A percentile compares a stretch with the other conserved stretches of the same genome.
phyloP scores from a whole-genome alignment of 37 sponge, comb jelly and placozoan species.

The Petrosia ficiformis region DNA sequence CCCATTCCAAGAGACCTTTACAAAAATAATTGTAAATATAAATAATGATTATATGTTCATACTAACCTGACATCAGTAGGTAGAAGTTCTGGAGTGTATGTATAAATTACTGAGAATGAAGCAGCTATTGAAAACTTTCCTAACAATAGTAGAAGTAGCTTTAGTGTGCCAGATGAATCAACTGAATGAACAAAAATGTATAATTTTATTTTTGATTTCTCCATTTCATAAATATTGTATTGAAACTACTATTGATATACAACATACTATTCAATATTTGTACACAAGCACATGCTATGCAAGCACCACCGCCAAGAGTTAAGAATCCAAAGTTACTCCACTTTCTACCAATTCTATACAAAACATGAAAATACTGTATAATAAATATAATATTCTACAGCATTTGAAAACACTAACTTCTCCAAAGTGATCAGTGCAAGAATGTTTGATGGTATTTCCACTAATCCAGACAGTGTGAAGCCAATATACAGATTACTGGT shows the following conservation, averaged over 20 bases:
- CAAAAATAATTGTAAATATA: neutral
- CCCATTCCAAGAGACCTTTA: conserved; percentile 37
- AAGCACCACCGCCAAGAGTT: neutral
- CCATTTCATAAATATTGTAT: too few species aligned
- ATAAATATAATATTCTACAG: neutral
- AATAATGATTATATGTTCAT: neutral
- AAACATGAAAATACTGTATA: neutral
- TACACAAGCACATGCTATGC: neutral
- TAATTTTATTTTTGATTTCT: too few species aligned
- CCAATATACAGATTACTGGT: conserved; percentile 50
- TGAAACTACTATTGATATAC: too few species aligned
- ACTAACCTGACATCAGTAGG: conserved; percentile 71
- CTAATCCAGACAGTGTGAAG: conserved; percentile 42
- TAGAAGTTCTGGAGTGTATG: conserved; percentile 64
- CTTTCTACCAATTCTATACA: conserved; percentile 37
- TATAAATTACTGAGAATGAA: conserved; percentile 52
- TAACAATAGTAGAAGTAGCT: neutral
- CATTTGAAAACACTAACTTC: conserved; percentile 10
- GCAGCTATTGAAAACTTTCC: conserved; percentile 61
- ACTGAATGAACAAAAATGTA: too few species aligned
- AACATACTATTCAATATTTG: too few species aligned
- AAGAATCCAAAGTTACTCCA: conserved; percentile 22
- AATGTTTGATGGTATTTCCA: conserved; percentile 47
- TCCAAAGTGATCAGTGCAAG: conserved; percentile 13
- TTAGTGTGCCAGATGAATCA: neutral